These are phyloP conservation scores for Beaufortia kweichowensis DNA, from an alignment of 2,113 vertebrate species.

Conservation along the genomic window DNA sequence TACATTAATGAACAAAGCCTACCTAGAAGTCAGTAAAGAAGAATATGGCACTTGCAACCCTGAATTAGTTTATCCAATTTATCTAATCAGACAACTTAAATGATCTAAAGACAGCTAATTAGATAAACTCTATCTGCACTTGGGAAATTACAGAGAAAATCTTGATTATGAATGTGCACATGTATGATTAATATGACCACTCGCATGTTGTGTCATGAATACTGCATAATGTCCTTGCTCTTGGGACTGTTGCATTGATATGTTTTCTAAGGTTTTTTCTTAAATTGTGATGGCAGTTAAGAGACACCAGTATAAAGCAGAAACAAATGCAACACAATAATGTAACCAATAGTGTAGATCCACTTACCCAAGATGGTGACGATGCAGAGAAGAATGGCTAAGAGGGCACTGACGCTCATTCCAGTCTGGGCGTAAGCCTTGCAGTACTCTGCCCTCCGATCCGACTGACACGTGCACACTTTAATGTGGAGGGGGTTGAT, in stretches of 20 bases:
- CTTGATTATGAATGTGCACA: constrained; percentile 17
- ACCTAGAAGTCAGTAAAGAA: not conserved
- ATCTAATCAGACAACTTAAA: constrained; percentile 15
- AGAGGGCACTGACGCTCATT: constrained; percentile 82
- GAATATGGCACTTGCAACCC: not conserved
- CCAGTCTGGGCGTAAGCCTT: constrained; percentile 67
- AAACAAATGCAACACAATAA: constrained; percentile 19
- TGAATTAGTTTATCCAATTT: constrained; percentile 15
- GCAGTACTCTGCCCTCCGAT: constrained; percentile 76
- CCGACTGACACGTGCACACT: constrained; percentile 81
- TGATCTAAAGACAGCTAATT: constrained; percentile 1
- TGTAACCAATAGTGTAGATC: no score
- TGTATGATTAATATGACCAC: constrained; percentile 50
- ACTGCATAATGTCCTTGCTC: constrained; percentile 19
- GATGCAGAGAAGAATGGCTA: constrained; percentile 85
- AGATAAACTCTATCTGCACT: not conserved
- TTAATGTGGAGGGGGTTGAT: constrained; percentile 74
- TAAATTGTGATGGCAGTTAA: no score
- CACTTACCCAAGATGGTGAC: constrained; percentile 85
- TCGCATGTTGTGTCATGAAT: constrained; percentile 15
- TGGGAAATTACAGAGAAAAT: constrained; percentile 22
- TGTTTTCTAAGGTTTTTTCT: not conserved
- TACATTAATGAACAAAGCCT: not conserved
- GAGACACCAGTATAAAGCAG: no score
- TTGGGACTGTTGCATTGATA: not conserved